Percentiles rank a stretch among this genome's conserved stretches.
Conservation (phyloP, 2,113 vertebrate species). For the Tichodroma muraria region DNA sequence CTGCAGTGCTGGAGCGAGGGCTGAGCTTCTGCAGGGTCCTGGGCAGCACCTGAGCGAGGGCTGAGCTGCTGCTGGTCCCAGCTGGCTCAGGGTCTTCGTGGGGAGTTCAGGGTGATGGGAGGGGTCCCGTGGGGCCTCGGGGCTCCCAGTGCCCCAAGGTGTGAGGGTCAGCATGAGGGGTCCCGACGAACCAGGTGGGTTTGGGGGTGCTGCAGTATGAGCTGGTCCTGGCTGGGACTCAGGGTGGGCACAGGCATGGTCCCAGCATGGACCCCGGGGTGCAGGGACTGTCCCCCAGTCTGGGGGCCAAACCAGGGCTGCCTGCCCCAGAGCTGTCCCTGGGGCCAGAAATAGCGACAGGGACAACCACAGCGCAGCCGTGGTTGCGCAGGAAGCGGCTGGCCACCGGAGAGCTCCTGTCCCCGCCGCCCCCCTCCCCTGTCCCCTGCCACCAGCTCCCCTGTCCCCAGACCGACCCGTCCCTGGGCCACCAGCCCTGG, state of each 20-base stretch:
- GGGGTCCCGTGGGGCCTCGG: accelerated
- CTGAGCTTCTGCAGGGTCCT: neutral
- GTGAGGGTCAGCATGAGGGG: no score
- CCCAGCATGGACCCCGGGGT: accelerated
- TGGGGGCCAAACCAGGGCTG: neutral
- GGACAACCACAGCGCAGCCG: neutral
- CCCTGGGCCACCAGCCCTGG: neutral
- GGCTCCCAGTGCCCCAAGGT: accelerated
- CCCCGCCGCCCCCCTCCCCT: accelerated
- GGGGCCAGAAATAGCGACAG: neutral
- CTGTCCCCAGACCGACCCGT: neutral
- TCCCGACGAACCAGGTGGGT: accelerated
- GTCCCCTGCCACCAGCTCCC: accelerated
- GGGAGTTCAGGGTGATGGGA: neutral
- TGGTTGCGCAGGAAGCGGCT: neutral
- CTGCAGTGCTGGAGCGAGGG: accelerated
- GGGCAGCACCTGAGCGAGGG: neutral
- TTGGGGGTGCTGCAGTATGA: neutral
- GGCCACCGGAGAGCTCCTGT: neutral
- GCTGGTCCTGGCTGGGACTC: neutral
- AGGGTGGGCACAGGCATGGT: neutral
- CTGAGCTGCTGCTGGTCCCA: neutral
- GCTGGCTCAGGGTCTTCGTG: neutral
- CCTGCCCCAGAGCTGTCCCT: neutral
- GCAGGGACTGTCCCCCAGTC: no score